Evolutionary conservation across 2,113 vertebrate species (phyloP), one percentile per base, ranked within the genome.

Genomic region (Chinchilla lanigera): DNA sequence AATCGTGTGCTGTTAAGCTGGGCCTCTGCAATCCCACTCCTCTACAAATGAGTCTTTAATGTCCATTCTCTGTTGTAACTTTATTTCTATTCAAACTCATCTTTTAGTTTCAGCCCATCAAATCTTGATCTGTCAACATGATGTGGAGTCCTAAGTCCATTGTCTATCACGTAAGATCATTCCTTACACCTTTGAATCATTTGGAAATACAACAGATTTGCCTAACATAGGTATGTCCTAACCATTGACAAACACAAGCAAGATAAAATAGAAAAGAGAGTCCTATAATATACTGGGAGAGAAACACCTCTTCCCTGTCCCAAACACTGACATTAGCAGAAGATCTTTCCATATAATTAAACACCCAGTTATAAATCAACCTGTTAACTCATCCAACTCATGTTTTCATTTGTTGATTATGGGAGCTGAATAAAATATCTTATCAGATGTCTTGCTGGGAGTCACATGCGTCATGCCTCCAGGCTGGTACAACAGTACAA

Each of bases 1-100:
- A 95, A 97, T 52, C 81, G 35, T 80, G 78, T 84, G 85, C 47
- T 96, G 58, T 67, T 92, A 95, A 92, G 75, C 35, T 33, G 81
- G 78, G 47, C 20, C 81, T 94, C 90, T 82, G 52, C 38, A 71
- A 60, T 61, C 92, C 71, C 19, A 47, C 52, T 61, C 19, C 56
- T 84, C 85, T 90, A 35, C 26, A 97, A 94, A 95, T 90, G 91
- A 81, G 56, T 90, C 65, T 87, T 96, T 90, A 82, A 77, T 52
- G 85, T 84, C 95, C 50, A 65, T 52, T 90, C 47, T 85, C 33
- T 22, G 81, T 75, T 92, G 10, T 75, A 80, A 89, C 86, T 88
- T 63, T 94, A 96, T 90, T 96, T 38, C 90, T 63, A 73, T 38
- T 92, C 24, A 65, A 86, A 95, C 56, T 73, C 30, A 69, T 85